Conservation (phyloP, 2,113 vertebrate species). For the Grantiella picta region DNA sequence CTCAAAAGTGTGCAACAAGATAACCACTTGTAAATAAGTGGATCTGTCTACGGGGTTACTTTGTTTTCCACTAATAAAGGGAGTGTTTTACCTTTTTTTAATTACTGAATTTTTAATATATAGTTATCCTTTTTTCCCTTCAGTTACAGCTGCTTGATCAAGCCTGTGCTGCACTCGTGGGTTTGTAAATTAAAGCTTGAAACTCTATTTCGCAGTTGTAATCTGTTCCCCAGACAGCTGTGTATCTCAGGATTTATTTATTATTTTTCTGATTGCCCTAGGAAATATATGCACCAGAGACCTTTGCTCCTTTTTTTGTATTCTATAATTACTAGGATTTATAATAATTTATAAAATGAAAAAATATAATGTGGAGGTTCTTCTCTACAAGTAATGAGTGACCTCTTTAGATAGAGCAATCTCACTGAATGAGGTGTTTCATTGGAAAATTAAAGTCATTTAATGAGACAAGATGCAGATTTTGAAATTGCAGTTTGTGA, state of each 20-base stretch:
- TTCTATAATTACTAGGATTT: not conserved
- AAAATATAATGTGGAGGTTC: not conserved
- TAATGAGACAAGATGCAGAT: not conserved
- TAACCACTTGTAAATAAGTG: not conserved
- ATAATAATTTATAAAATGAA: not conserved
- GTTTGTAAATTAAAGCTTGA: slow-evolving; percentile 53
- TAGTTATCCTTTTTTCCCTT: not conserved
- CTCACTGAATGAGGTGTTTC: not conserved
- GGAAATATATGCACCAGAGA: not conserved
- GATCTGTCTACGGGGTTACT: not conserved
- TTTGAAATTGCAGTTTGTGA: not conserved
- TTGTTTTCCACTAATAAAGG: not conserved
- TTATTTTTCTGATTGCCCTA: slow-evolving; percentile 26
- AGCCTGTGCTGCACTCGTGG: slow-evolving; percentile 41
- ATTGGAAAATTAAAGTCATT: not conserved
- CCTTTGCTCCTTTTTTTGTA: not conserved
- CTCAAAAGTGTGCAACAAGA: not conserved
- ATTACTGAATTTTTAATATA: not conserved
- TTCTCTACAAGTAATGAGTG: not conserved
- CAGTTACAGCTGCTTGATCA: not conserved
- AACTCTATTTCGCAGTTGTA: slow-evolving; percentile 49
- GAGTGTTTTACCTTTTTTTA: not conserved
- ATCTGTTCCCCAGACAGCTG: slow-evolving; percentile 28
- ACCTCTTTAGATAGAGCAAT: not conserved
- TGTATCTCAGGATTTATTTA: not conserved